phyloP scores from a whole-genome alignment of 2,113 vertebrate genomes.

The Tupaia tana region DNA sequence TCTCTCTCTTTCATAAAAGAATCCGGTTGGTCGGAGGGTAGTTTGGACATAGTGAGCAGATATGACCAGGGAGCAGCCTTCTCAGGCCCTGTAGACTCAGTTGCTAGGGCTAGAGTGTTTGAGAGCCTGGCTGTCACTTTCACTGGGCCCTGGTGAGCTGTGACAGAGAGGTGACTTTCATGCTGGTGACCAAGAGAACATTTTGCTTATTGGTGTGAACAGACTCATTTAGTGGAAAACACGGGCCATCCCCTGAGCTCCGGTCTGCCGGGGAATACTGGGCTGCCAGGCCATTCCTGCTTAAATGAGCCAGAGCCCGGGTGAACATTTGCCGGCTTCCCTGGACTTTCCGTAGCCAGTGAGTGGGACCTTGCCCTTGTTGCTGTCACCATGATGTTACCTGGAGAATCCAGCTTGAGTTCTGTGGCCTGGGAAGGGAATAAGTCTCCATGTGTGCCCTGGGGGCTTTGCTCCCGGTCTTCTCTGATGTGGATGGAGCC shows the following conservation, averaged over 20 bases:
- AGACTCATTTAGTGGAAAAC: not conserved
- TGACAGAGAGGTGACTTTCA: not conserved
- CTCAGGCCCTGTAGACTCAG: not conserved
- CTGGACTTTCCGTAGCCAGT: not conserved
- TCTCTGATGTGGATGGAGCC: not conserved
- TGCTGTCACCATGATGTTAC: not conserved
- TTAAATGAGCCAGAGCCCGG: fast-evolving
- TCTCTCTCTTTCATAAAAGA: no score
- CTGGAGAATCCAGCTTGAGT: not conserved
- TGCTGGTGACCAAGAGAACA: not conserved
- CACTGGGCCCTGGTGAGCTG: fast-evolving
- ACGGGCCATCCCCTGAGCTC: fast-evolving
- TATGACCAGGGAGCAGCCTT: fast-evolving
- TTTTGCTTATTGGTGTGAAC: fast-evolving
- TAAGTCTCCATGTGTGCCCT: fast-evolving
- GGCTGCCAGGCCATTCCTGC: not conserved
- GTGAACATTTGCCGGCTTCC: fast-evolving
- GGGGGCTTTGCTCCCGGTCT: not conserved
- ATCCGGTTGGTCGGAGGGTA: not conserved
- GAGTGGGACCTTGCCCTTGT: fast-evolving
- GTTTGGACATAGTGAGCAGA: not conserved
- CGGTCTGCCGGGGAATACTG: fast-evolving
- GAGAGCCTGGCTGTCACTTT: fast-evolving
- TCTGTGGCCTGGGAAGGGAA: not conserved
- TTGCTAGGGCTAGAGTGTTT: fast-evolving